Conservation (phyloP, 2,888 invertebrate genomes). For the Lepidochrysops patricia region DNA sequence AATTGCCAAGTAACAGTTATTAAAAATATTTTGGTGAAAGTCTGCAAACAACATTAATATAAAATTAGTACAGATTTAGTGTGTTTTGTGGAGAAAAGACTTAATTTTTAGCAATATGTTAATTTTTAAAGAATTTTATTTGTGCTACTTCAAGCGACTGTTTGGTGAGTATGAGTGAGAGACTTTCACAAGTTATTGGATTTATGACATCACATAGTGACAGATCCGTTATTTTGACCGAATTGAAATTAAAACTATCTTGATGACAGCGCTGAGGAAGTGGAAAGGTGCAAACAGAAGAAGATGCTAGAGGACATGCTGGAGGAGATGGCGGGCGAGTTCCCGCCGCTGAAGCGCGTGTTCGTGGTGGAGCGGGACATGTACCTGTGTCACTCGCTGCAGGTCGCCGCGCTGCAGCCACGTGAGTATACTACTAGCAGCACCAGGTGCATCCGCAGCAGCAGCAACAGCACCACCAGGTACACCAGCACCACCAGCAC, state of each 20-base stretch:
- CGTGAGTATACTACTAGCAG: slow-evolving; percentile 42
- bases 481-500: too few relatives aligned
- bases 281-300: slow-evolving; percentile 93
- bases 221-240: too few relatives aligned
- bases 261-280: slow-evolving; percentile 90
- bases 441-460: too few relatives aligned
- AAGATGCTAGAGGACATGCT: slow-evolving; percentile 94
- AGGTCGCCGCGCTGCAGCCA: slow-evolving; percentile 72
- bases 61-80: neutral
- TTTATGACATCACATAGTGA: too few relatives aligned
- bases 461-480: too few relatives aligned
- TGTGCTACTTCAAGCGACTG: too few relatives aligned
- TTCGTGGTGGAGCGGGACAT: slow-evolving; percentile 96
- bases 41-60: neutral
- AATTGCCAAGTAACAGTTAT: neutral
- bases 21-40: neutral
- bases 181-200: too few relatives aligned
- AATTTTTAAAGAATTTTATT: too few relatives aligned
- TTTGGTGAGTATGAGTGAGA: too few relatives aligned
- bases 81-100: too few relatives aligned
- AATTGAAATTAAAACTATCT: too few relatives aligned
- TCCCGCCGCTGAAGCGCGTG: slow-evolving; percentile 91
- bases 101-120: too few relatives aligned
- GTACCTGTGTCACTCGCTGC: slow-evolving; percentile 91
- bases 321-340: slow-evolving; percentile 94